Evolutionary conservation across 2,797 vertebrate genomes (phyloP), one percentile per base, ranked within the genome.

Genomic region (Emydoidea blandingii): DNA sequence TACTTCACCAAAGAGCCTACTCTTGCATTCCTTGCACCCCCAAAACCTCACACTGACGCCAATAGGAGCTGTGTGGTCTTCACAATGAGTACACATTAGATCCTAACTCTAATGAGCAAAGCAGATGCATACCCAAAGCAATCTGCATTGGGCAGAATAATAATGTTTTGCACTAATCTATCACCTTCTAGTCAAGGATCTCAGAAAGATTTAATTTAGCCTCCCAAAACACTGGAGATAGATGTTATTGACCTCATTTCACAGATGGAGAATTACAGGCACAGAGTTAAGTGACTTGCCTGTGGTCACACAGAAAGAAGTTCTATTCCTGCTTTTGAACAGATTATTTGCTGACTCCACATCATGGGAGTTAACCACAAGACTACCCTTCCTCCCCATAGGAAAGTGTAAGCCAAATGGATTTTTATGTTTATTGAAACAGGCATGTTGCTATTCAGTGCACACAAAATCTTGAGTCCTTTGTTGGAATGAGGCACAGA

Each of bases 391-490:
- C 37, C 4, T 50, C 94, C 65, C 76, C 57, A 31, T 27, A 91
- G 87, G 90, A 80, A 90, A 68, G 84, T 54, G 74, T 89, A 91
- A 93, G 56, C n/a, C 83, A n/a, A 83, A 9, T 0, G 7, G 84
- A 81, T 94, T 94, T 88, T 44, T 65, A 81, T 18, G 0, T 0
- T 78, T 91, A 41, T 54, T 41, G 6, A 54, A 95, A 87, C 6
- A 79, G 50, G 31, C 4, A 57, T 47, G 25, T 29, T 90, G 12
- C 65, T 54, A 12, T 44, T 72, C 54, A 89, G 83, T 50, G 86
- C 83, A 85, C 93, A 87, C 56, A 91, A 57, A 80, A 74, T 59
- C 90, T 86, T 79, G 83, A 94, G 90, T 85, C 81, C 76, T 87
- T 94, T 78, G 83, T 80, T 93, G 72, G 62, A 89, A 82, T 1